Base-by-base conservation (phyloP, 1,140 invertebrate species). In the Brachionus asplanchnoidis region DNA sequence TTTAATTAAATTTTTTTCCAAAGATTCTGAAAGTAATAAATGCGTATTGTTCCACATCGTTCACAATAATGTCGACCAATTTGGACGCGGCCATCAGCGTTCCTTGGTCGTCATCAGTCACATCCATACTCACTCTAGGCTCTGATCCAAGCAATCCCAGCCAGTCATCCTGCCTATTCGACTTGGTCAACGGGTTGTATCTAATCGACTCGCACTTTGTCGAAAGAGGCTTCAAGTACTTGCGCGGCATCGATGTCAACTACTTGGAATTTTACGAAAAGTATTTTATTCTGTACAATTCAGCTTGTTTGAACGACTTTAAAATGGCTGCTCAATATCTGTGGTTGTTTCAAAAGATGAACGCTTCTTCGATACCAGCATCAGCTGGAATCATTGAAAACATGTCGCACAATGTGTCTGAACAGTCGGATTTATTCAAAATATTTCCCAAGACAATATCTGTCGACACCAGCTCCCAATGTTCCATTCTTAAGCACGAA, bases 11-110 rank as follows among this genome's bases (percentile, higher is more conserved):
- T 42, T 77, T 53, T 50, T 36, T 50, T 53, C 11, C 11, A 4
- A 50, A 77, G 73, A 77, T 77, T 14, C 42, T 77, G 4, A 77
- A 77, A 50, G 42, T 77, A 12, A 77, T 77, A 77, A 77, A 77
- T 32, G 73, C 73, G 6, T 77, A 77, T 7, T 77, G 73, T 50
- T 77, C 73, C 1, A 77, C 42, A 9, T 20, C 73, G 5, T 77
- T 77, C 14, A 77, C 73, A 28, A 50, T 77, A 26, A 77, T 77
- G 73, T 50, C 73, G 11, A 77, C 73, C 12, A 50, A 26, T 14
- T 26, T 77, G 46, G 73, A 77, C 73, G 40, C 73, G 9, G 73
- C 73, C 23, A 50, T 77, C 14, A 77, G 73, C 46, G 73, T 77
- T 46, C 73, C 73, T 11, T 77, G 73, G 73, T 77, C 73, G 12